A percentile compares a stretch with the other conserved stretches of the same genome.
These are phyloP conservation scores for Antheraea mylitta DNA, from an alignment of 1,140 invertebrate species.

Conservation along the genomic window DNA sequence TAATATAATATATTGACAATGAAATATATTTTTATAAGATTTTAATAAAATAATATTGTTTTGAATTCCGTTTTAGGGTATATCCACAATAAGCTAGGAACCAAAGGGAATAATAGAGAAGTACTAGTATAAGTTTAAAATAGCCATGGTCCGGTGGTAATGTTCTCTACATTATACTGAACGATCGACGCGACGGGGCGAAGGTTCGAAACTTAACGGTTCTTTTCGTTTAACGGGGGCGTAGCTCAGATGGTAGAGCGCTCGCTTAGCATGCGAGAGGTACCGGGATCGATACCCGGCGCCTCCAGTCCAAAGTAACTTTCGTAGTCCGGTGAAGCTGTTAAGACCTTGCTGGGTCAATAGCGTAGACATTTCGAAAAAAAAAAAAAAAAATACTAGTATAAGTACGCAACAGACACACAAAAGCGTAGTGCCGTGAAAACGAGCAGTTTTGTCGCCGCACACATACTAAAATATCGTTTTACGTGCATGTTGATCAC, in stretches of 20 bases:
- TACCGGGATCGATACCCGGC: slow-evolving; percentile 36
- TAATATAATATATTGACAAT: too few species aligned
- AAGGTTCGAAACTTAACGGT: too few species aligned
- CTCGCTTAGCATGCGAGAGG: slow-evolving; percentile 37
- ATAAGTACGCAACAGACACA: slow-evolving; percentile 18
- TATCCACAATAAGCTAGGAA: slow-evolving; percentile 11
- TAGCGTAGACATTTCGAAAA: too few species aligned
- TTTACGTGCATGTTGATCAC: slow-evolving; percentile 35
- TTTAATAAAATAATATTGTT: background rate
- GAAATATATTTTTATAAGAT: too few species aligned
- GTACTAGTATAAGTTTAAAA: slow-evolving; percentile 10
- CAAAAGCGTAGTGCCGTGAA: slow-evolving; percentile 25
- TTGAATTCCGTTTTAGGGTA: background rate
- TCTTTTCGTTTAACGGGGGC: slow-evolving; percentile 17
- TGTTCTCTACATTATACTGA: too few species aligned
- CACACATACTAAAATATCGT: slow-evolving; percentile 36
- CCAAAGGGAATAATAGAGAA: slow-evolving; percentile 11
- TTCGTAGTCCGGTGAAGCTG: too few species aligned
- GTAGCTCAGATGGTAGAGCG: slow-evolving; percentile 37
- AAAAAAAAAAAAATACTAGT: slow-evolving; percentile 20
- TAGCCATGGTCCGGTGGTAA: too few species aligned
- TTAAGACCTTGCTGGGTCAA: too few species aligned
- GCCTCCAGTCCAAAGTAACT: slow-evolving; percentile 2
- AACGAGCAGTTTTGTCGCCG: slow-evolving; percentile 34
- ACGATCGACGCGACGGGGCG: too few species aligned